Evolutionary conservation across 2,888 invertebrate genomes (phyloP).

Genomic region (Hydrotaea diabolus): DNA sequence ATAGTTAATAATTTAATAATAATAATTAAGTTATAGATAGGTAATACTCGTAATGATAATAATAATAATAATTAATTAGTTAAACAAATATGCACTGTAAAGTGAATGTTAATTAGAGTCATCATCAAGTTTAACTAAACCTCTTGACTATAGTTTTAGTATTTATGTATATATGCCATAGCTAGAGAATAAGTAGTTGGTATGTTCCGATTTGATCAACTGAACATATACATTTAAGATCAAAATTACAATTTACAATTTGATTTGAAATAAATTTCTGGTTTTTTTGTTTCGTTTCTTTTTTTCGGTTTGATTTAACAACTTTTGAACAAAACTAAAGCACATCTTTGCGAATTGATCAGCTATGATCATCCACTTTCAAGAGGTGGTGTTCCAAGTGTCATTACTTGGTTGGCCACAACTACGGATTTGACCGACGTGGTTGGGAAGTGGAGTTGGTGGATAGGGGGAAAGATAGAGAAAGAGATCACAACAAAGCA

Average conservation of each 20-base stretch:
- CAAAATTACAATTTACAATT: constrained; percentile 29
- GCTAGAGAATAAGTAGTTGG: background rate
- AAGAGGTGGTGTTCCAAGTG: background rate
- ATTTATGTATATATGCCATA: background rate
- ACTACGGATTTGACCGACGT: background rate
- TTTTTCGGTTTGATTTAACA: constrained; percentile 1
- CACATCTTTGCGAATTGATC: constrained; percentile 8
- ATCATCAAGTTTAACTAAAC: constrained; percentile 2
- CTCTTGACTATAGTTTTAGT: background rate
- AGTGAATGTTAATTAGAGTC: constrained; percentile 2
- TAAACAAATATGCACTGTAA: constrained; percentile 27
- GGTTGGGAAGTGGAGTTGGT: background rate
- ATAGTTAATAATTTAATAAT: constrained; percentile 17
- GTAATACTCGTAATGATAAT: background rate
- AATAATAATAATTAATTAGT: constrained; percentile 3
- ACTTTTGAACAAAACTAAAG: constrained; percentile 16
- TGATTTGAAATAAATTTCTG: background rate
- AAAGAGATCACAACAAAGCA: constrained; percentile 33
- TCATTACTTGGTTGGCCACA: background rate
- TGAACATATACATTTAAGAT: background rate
- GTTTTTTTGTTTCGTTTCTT: background rate
- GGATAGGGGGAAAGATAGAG: background rate
- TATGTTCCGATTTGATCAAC: background rate
- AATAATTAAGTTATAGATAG: constrained; percentile 12
- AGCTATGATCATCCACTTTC: constrained; percentile 10